These are phyloP conservation scores for Megaceryle torquata DNA, from an alignment of 2,113 vertebrate species.

Conservation along the genomic window DNA sequence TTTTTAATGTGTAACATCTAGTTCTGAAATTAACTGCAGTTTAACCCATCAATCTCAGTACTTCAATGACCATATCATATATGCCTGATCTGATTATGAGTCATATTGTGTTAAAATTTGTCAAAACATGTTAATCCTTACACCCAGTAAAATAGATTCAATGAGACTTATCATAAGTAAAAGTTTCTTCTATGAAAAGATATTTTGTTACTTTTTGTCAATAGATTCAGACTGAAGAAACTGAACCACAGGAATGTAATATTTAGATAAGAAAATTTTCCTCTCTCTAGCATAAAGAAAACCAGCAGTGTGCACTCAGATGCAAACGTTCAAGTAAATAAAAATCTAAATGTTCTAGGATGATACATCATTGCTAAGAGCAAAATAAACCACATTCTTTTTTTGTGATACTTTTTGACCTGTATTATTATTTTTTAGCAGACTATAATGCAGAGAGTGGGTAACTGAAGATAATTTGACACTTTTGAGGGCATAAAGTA, in stretches of 20 bases:
- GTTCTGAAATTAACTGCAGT: not conserved
- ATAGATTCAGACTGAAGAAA: not conserved
- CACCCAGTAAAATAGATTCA: not conserved
- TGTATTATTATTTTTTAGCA: not conserved
- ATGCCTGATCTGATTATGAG: not conserved
- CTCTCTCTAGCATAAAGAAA: not conserved
- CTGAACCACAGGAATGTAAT: not conserved
- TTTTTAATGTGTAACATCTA: not conserved
- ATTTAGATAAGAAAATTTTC: not conserved
- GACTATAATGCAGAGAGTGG: not conserved
- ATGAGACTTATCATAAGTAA: not conserved
- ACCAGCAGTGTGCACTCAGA: constrained; percentile 66
- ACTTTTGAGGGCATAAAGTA: not conserved
- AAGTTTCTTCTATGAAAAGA: not conserved
- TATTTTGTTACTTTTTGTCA: not conserved
- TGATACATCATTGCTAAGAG: not conserved
- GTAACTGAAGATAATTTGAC: not conserved
- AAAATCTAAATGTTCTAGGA: not conserved
- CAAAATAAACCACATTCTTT: not conserved
- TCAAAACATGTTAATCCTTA: not conserved
- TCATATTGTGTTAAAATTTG: not conserved
- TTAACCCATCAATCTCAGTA: not conserved
- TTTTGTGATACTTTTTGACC: not conserved
- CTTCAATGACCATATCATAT: not conserved
- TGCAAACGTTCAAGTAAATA: constrained; percentile 32